phyloP scores from a whole-genome alignment of 1,140 invertebrate genomes.

The Lepidurus apus region DNA sequence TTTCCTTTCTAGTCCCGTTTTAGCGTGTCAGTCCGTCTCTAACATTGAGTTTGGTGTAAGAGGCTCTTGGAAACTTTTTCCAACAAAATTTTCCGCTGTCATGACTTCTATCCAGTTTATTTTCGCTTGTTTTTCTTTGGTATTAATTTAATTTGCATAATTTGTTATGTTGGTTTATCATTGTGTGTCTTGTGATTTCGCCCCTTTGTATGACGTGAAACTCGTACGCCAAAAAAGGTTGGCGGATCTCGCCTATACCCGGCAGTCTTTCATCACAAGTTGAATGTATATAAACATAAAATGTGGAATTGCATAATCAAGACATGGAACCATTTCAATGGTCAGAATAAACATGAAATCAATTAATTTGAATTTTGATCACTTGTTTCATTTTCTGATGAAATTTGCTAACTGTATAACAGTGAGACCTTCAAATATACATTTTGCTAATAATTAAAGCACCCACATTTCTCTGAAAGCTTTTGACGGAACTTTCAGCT shows the following conservation, averaged over 20 bases:
- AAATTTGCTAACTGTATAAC: no score
- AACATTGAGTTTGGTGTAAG: not conserved
- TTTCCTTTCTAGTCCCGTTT: slow-evolving; percentile 10
- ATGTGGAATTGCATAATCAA: slow-evolving; percentile 10
- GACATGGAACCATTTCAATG: not conserved
- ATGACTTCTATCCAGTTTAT: not conserved
- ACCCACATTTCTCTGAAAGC: no score
- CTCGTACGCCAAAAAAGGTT: not conserved
- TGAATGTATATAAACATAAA: not conserved
- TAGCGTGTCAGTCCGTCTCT: not conserved
- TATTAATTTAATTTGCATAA: not conserved
- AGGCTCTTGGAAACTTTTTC: not conserved
- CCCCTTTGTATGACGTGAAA: not conserved
- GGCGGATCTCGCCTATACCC: slow-evolving; percentile 12
- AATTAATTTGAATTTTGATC: no score
- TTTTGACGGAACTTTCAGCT: no score
- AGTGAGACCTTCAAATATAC: no score
- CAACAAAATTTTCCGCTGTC: not conserved
- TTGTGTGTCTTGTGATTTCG: slow-evolving; percentile 8
- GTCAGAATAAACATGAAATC: no score
- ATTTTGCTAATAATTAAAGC: no score
- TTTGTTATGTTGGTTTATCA: not conserved
- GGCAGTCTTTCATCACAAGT: slow-evolving; percentile 19
- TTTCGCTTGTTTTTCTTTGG: not conserved
- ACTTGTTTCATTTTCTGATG: no score